Evolutionary conservation across 2,797 vertebrate genomes (phyloP).

Genomic region (Perdix hodgsoniae): DNA sequence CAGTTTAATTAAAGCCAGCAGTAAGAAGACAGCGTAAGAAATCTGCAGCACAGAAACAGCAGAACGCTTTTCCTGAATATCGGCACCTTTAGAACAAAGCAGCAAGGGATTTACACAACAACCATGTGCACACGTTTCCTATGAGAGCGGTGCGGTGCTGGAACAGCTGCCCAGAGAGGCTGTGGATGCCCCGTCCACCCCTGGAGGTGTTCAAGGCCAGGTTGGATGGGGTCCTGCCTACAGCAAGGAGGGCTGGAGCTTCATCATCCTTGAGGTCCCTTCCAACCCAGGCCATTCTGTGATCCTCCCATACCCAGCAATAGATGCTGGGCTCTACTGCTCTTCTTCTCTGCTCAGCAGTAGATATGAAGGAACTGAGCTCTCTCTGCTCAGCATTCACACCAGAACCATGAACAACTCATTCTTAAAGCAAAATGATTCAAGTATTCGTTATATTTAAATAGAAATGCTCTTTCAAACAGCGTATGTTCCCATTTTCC

Average conservation of each 20-base stretch:
- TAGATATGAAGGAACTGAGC: neutral
- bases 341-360: neutral
- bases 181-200: no score
- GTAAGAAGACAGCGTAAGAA: neutral
- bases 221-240: no score
- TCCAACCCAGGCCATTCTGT: no score
- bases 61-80: neutral
- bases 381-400: neutral
- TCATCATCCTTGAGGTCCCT: no score
- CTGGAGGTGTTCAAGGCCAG: no score
- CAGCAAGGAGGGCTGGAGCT: no score
- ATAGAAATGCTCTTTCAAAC: neutral
- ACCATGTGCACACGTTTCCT: no score
- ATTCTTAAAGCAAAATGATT: neutral
- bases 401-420: neutral
- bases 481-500: neutral
- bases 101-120: neutral
- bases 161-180: no score
- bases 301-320: no score
- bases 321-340: no score
- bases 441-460: neutral
- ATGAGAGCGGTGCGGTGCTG: no score
- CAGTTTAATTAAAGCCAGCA: neutral
- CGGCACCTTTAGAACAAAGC: neutral
- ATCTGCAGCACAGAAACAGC: neutral